Base-by-base conservation (phyloP, 2,888 invertebrate genomes). In the Antitype chi region DNA sequence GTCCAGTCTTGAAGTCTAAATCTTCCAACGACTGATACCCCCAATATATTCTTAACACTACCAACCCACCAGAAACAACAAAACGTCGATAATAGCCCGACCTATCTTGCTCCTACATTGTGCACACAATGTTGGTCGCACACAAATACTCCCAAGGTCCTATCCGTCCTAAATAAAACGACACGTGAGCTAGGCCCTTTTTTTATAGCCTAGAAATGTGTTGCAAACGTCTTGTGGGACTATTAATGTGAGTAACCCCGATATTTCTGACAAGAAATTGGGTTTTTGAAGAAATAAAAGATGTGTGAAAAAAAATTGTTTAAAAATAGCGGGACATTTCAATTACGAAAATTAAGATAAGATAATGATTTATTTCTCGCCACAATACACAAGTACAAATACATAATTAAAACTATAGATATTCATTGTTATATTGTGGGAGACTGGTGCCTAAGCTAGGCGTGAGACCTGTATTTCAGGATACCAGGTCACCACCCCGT, bases 101-200 rank as follows among this genome's bases (percentile, higher is more conserved):
- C 71, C 60, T 70, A 84, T 82, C 81, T 76, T 20, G 47, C 32
- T 60, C n/a, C 64, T 70, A 85, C 74, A 85, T 70, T 76, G 70
- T 74, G 38, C 59, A 63, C 71, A 87, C 76, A 85, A 64, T 85
- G 86, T 80, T 76, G 62, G 49, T 60, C 77, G 68, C 28, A 76
- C 88, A 74, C 71, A 87, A 86, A 86, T 86, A 86, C 74, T 60
- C 68, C 70, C 88, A 87, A 86, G 88, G 86, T 84, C 79, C 76
- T 67, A 82, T 84, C 73, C 83, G 55, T 85, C 80, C 75, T 84
- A 84, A 82, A 79, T 84, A 75, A 82, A 82, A 84, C 86, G 80
- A 84, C 73, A 78, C 72, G 75, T 49, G 74, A 82, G 47, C 63
- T 64, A 70, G 23, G 71, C 84, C 75, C 86, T 84, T 69, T 20